A percentile compares a stretch with the other conserved stretches of the same genome.
phyloP scores from a whole-genome alignment of 2,797 vertebrate genomes.

The Neostethus bicornis region DNA sequence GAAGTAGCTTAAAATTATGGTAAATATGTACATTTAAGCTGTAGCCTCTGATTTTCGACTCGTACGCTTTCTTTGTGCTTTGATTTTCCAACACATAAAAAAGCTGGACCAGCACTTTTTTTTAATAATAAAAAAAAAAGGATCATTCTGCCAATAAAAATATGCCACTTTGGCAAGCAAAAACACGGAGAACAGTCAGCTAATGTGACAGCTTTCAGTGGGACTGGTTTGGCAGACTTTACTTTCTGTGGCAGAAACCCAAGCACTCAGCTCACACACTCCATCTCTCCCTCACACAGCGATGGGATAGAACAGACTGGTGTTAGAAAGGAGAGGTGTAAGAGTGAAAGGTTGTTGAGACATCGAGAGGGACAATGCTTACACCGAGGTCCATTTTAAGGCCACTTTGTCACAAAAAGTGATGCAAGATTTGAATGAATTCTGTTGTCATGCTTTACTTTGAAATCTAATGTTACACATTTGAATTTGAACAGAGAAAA shows the following conservation, averaged over 20 bases:
- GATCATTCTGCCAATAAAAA: slow-evolving; percentile 69
- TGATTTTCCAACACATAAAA: slow-evolving; percentile 43
- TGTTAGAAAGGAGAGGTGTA: slow-evolving; percentile 26
- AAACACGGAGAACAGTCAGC: slow-evolving; percentile 62
- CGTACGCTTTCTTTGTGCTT: slow-evolving; percentile 37
- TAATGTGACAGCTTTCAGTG: slow-evolving; percentile 76
- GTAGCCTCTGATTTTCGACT: slow-evolving; percentile 8
- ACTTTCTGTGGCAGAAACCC: slow-evolving; percentile 66
- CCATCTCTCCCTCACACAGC: slow-evolving; percentile 40
- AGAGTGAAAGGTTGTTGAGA: slow-evolving; percentile 49
- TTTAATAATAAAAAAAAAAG: slow-evolving; percentile 67
- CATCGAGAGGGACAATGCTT: slow-evolving; percentile 45
- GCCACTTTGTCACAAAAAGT: slow-evolving; percentile 41
- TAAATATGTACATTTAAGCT: slow-evolving; percentile 7
- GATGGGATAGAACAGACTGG: slow-evolving; percentile 48
- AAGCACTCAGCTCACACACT: slow-evolving; percentile 55
- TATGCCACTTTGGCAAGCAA: slow-evolving; percentile 67
- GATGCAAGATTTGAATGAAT: slow-evolving; percentile 19
- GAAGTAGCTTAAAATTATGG: slow-evolving; percentile 1
- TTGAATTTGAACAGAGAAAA: slow-evolving; percentile 22
- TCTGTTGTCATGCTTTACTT: slow-evolving; percentile 3
- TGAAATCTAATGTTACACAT: slow-evolving; percentile 20
- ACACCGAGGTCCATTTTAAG: slow-evolving; percentile 50
- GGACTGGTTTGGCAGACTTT: slow-evolving; percentile 69
- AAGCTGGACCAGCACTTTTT: slow-evolving; percentile 57